Percentiles rank a stretch among this genome's conserved stretches.
Evolutionary conservation across 2,797 vertebrate genomes (phyloP).

Genomic region (Poecile montanus): DNA sequence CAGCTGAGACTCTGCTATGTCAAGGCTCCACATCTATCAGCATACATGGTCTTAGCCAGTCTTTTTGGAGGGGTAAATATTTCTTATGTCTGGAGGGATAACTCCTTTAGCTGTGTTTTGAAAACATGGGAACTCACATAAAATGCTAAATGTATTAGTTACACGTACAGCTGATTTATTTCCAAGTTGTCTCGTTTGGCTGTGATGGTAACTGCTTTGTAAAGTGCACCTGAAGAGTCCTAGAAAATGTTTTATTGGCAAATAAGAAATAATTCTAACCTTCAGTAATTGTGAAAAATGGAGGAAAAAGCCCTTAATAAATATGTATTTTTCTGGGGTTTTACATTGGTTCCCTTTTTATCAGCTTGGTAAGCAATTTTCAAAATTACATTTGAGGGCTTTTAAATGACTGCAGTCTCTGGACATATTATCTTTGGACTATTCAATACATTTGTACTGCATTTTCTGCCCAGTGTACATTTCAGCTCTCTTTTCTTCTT

Average conservation of each 20-base stretch:
- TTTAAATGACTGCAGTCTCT: neutral
- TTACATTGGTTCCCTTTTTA: neutral
- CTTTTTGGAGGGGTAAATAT: neutral
- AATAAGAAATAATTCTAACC: neutral
- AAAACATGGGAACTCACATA: neutral
- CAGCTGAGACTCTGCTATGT: neutral
- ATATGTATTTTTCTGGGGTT: neutral
- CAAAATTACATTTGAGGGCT: constrained; percentile 14
- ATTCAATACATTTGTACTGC: neutral
- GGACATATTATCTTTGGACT: neutral
- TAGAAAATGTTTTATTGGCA: neutral
- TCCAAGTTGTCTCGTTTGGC: neutral
- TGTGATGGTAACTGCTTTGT: neutral
- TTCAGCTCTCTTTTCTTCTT: neutral
- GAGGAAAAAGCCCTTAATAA: neutral
- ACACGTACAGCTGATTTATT: neutral
- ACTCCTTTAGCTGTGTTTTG: neutral
- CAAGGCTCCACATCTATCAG: rapidly evolving
- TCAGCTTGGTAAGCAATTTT: neutral
- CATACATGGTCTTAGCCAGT: neutral
- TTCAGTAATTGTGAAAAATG: neutral
- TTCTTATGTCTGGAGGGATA: neutral
- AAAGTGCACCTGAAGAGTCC: neutral
- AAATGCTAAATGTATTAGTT: neutral
- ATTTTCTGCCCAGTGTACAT: neutral